phyloP scores from a whole-genome alignment of 1,140 invertebrate species.

The Homarus americanus region DNA sequence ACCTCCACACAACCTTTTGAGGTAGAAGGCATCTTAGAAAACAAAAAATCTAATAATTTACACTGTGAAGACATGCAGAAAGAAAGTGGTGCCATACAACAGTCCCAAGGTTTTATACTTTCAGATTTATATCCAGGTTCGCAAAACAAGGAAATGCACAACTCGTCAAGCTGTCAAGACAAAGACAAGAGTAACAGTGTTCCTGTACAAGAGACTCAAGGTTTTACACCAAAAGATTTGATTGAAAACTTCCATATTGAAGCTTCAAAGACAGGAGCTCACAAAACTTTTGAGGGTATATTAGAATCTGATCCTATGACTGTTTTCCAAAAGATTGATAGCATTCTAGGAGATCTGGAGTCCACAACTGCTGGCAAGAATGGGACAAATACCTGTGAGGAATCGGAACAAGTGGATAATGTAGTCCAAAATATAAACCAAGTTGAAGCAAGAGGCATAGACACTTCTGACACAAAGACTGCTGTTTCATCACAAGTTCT shows the following conservation, averaged over 20 bases:
- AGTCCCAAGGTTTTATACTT: conserved; percentile 36
- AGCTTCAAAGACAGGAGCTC: not conserved
- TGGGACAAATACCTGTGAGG: not conserved
- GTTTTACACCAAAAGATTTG: conserved; percentile 13
- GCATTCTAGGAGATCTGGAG: not conserved
- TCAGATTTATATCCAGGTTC: not conserved
- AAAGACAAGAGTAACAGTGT: not conserved
- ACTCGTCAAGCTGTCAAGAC: not conserved
- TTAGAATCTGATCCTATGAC: not conserved
- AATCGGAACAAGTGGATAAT: not conserved
- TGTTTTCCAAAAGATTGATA: not conserved
- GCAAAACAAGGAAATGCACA: not conserved
- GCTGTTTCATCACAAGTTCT: not conserved
- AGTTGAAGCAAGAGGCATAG: not conserved
- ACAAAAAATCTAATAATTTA: not conserved
- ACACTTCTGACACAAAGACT: not conserved
- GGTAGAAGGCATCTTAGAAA: not conserved
- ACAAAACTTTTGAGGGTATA: not conserved
- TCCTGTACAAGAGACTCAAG: conserved; percentile 5
- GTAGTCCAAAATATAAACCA: not conserved
- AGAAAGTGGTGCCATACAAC: not conserved
- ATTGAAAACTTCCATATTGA: not conserved
- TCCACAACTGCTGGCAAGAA: not conserved
- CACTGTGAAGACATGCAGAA: not conserved
- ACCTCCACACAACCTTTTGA: conserved; percentile 51